Conservation (phyloP, 2,113 vertebrate genomes). For the Sinosuthora webbiana region DNA sequence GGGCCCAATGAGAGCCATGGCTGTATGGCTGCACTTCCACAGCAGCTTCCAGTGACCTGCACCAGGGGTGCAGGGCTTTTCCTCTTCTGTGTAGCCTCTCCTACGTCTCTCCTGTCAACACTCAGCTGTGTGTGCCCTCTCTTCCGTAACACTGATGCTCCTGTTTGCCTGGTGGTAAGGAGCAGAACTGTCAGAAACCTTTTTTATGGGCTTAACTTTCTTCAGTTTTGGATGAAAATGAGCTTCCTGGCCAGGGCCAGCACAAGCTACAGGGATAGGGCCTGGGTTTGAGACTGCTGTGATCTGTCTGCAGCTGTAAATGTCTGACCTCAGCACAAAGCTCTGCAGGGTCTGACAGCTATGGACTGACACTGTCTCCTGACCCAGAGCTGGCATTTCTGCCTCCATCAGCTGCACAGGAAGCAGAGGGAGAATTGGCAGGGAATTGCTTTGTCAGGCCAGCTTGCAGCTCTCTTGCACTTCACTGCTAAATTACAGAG, state of each 20-base stretch:
- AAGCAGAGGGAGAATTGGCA: background rate
- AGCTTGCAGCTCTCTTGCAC: background rate
- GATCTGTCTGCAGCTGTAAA: background rate
- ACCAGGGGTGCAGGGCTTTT: background rate
- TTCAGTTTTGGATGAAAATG: background rate
- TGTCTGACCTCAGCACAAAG: background rate
- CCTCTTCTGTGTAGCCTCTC: accelerated
- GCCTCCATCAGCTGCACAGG: background rate
- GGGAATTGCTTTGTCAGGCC: background rate
- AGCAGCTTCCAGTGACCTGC: background rate
- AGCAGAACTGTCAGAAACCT: background rate
- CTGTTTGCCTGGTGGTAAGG: background rate
- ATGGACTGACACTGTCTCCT: background rate
- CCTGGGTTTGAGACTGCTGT: background rate
- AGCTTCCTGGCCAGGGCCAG: background rate
- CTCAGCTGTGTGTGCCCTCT: accelerated
- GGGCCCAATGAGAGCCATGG: accelerated
- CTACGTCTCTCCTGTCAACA: background rate
- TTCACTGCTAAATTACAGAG: background rate
- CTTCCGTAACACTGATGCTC: background rate
- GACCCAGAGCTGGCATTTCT: background rate
- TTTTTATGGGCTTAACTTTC: background rate
- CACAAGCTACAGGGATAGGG: background rate
- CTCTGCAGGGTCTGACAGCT: background rate
- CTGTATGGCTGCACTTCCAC: background rate